A percentile compares a stretch with the other conserved stretches of the same genome.
These are phyloP conservation scores for Macrosoma leucophasiata DNA, from an alignment of 2,888 invertebrate species.

Conservation along the genomic window DNA sequence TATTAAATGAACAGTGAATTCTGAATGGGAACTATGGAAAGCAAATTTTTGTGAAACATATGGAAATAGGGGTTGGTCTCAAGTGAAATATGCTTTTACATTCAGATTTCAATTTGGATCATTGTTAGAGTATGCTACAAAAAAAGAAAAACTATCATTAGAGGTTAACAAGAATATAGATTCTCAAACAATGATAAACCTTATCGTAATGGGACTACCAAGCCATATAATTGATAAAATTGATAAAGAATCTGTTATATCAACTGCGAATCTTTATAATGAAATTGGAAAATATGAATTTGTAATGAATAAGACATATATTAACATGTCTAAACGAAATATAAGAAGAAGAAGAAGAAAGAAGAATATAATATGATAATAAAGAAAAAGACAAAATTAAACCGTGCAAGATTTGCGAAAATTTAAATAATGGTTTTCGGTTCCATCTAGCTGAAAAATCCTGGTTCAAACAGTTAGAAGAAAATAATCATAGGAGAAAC, in stretches of 20 bases:
- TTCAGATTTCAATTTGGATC: constrained; percentile 15
- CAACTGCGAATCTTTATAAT: constrained; percentile 20
- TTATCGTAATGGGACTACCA: constrained; percentile 18
- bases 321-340: constrained; percentile 7
- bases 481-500: neutral
- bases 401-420: constrained; percentile 2
- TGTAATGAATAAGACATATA: constrained; percentile 10
- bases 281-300: constrained; percentile 20
- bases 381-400: neutral
- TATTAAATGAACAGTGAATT: constrained; percentile 13
- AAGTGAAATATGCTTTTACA: constrained; percentile 18
- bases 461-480: constrained; percentile 2
- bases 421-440: constrained; percentile 1
- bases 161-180: constrained; percentile 19
- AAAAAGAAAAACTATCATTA: constrained; percentile 23
- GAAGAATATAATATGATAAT: no score
- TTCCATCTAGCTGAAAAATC: constrained; percentile 1
- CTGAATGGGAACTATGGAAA: constrained; percentile 15
- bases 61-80: constrained; percentile 19
- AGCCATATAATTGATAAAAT: constrained; percentile 15
- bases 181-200: constrained; percentile 16
- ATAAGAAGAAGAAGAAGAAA: no score
- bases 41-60: constrained; percentile 13
- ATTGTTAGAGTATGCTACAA: constrained; percentile 23
- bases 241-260: constrained; percentile 6